A percentile compares a stretch with the other conserved stretches of the same genome.
Evolutionary conservation across 2,888 invertebrate species (phyloP).

Genomic region (Temnothorax unifasciatus): DNA sequence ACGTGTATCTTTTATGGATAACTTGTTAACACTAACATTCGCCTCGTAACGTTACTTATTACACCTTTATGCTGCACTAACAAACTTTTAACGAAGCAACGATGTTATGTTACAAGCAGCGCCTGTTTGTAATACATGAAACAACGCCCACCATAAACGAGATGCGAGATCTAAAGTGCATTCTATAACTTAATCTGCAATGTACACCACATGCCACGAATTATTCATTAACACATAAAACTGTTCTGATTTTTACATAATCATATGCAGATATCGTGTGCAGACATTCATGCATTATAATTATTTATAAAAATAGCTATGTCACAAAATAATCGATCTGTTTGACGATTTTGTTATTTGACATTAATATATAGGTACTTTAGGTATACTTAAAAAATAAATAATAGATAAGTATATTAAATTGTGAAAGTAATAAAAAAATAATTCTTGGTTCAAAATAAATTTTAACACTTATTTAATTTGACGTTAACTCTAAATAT

Average conservation of each 20-base stretch:
- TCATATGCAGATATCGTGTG: no score
- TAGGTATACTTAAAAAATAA: neutral
- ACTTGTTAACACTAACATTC: slow-evolving; percentile 20
- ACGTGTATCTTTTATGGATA: slow-evolving; percentile 18
- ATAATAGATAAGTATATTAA: neutral
- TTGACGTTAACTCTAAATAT: neutral
- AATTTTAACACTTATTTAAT: slow-evolving; percentile 9
- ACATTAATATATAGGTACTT: neutral
- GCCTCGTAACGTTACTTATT: slow-evolving; percentile 32
- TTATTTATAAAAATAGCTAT: neutral
- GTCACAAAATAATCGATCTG: neutral
- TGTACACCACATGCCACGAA: neutral
- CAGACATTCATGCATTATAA: neutral
- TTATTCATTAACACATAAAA: slow-evolving; percentile 26
- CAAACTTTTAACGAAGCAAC: slow-evolving; percentile 43
- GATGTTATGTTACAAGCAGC: slow-evolving; percentile 10
- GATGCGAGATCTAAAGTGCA: slow-evolving; percentile 26
- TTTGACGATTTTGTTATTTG: neutral
- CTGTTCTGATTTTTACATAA: neutral
- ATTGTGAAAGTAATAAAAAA: neutral
- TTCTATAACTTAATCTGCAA: slow-evolving; percentile 32
- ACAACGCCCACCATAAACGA: slow-evolving; percentile 30
- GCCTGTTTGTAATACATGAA: slow-evolving; percentile 33
- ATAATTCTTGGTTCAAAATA: neutral
- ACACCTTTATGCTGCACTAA: slow-evolving; percentile 22